Conservation (phyloP, 1,140 invertebrate species). For the Leptoteleia sp. region DNA sequence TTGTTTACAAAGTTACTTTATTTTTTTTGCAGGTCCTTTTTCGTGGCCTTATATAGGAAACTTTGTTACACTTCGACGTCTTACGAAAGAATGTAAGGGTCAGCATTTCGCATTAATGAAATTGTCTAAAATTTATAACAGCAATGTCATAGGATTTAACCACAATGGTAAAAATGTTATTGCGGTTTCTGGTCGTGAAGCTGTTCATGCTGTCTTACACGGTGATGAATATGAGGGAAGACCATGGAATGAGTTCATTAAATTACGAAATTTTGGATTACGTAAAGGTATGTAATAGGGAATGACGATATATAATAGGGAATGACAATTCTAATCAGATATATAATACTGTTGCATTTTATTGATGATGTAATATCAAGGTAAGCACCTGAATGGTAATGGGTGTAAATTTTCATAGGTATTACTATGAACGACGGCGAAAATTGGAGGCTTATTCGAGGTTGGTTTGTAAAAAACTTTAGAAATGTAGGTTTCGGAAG, state of each 20-base stretch:
- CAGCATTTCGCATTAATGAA: constrained; percentile 84
- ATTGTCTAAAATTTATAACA: constrained; percentile 83
- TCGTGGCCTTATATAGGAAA: constrained; percentile 87
- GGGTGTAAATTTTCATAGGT: no score
- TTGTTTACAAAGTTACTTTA: no score
- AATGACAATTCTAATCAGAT: no score
- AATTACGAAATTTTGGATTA: constrained; percentile 86
- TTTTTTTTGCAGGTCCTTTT: constrained; percentile 83
- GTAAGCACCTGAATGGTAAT: no score
- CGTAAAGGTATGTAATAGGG: constrained; percentile 82
- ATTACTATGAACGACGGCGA: no score
- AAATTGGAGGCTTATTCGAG: no score
- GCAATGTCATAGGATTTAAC: constrained; percentile 85
- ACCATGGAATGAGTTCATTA: constrained; percentile 87
- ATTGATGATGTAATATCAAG: no score
- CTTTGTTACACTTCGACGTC: constrained; percentile 81
- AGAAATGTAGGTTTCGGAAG: no score
- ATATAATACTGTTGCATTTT: no score
- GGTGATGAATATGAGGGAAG: constrained; percentile 86
- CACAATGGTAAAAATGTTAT: constrained; percentile 84
- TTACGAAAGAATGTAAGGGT: constrained; percentile 82
- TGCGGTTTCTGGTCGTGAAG: constrained; percentile 83
- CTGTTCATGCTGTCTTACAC: constrained; percentile 83
- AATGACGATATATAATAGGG: no score
- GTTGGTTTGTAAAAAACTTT: no score